A percentile compares a stretch with the other conserved stretches of the same genome.
Evolutionary conservation across 2,113 vertebrate genomes (phyloP).

Genomic region (Xiphophorus hellerii): DNA sequence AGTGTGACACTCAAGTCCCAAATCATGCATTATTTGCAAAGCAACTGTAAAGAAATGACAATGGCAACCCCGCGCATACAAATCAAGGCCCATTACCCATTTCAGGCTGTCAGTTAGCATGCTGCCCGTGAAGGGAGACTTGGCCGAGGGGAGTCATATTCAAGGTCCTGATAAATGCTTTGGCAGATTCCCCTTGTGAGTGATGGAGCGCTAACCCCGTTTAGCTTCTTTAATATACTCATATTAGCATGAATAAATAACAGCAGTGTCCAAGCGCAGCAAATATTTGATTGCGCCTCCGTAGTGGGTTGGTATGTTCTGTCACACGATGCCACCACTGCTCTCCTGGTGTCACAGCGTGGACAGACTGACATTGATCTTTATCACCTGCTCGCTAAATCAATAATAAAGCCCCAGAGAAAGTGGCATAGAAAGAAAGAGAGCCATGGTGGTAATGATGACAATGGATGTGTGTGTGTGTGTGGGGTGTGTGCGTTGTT

Average conservation of each 20-base stretch:
- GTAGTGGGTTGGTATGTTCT: constrained; percentile 91
- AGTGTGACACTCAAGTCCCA: constrained; percentile 47
- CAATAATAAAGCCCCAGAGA: constrained; percentile 83
- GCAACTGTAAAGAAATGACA: constrained; percentile 69
- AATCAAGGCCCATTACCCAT: constrained; percentile 72
- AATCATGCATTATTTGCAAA: constrained; percentile 75
- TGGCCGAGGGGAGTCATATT: constrained; percentile 64
- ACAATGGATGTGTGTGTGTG: not conserved
- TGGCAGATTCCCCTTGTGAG: constrained; percentile 92
- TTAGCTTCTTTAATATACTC: constrained; percentile 99
- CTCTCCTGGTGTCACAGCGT: constrained; percentile 91
- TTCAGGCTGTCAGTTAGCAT: constrained; percentile 67
- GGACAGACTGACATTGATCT: constrained; percentile 87
- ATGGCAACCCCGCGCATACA: constrained; percentile 55
- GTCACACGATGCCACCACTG: constrained; percentile 88
- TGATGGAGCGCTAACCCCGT: constrained; percentile 94
- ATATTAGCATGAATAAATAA: constrained; percentile 99
- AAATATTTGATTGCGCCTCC: constrained; percentile 98
- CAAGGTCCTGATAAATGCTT: constrained; percentile 89
- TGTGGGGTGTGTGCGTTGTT: not conserved
- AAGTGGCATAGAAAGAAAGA: constrained; percentile 47
- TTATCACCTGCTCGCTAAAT: constrained; percentile 88
- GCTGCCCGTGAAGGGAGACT: constrained; percentile 41
- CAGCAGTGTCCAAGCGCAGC: constrained; percentile 89
- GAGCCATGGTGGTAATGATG: constrained; percentile 38